Evolutionary conservation across 2,113 vertebrate genomes (phyloP), one percentile per base, ranked within the genome.

Genomic region (Nannospalax galili): DNA sequence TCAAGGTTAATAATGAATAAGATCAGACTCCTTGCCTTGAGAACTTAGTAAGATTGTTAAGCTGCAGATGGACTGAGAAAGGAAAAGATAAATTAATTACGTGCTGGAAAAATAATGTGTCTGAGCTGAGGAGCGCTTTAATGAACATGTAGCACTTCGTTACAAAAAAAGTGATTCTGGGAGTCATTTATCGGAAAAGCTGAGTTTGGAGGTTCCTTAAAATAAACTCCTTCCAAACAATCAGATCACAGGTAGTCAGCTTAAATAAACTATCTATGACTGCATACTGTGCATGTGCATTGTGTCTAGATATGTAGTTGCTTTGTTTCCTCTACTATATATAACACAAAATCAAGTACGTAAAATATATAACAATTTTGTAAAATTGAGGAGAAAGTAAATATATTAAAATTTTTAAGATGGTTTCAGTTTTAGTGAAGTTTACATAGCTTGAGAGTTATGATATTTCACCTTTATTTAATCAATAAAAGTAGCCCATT

Each of bases 391-490:
- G 56, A 69, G 19, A 24, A 19, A 78, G 32, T 96, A 84, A 92
- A 94, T 5, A 62, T 0, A 65, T 88, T 93, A 93, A 37, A n/a
- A 65, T 42, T 64, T 93, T 87, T 89, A 62, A 87, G 26, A 92
- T 7, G 52, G 2, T 87, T 92, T 65, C 4, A 58, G 22, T 62
- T 77, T 90, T 87, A 95, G 78, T 80, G 19, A 56, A 79, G 2
- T 42, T 92, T 60, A 40, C 81, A 17, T 60, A 20, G 30, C 5
- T 80, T 58, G 78, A 69, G 56, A 88, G 69, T 80, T 0, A 35
- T 90, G 90, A 22, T 77, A 89, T 19, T 88, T 95, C 75, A 88
- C 62, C 87, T 82, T 93, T 2, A 67, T 96, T 96, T 88, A 95
- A 28, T 52, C 32, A 87, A 58, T 93, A 32, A 69, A 58, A 91